Conservation (phyloP, 2,113 vertebrate genomes). For the Nannobrachium achirus region DNA sequence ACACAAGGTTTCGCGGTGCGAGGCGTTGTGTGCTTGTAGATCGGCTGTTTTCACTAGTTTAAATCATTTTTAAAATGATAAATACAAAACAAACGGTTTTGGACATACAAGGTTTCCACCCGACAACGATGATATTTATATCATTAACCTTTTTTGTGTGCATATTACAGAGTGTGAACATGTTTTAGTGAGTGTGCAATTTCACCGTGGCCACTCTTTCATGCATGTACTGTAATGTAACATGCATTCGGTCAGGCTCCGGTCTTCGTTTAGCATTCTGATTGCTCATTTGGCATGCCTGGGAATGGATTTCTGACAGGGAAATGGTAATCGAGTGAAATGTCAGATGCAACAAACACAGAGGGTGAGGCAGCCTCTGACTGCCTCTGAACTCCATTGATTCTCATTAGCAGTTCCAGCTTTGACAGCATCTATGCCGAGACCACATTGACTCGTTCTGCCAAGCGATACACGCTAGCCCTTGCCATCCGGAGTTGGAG, state of each 20-base stretch:
- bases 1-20: too few relatives aligned
- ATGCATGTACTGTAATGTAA: too few relatives aligned
- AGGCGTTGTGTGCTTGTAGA: too few relatives aligned
- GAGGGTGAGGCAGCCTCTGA: constrained; percentile 61
- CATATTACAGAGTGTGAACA: background rate
- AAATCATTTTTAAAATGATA: too few relatives aligned
- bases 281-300: constrained; percentile 57
- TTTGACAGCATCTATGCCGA: constrained; percentile 63
- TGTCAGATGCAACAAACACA: constrained; percentile 71
- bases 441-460: constrained; percentile 60
- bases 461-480: constrained; percentile 34
- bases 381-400: constrained; percentile 71
- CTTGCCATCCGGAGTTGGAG: constrained; percentile 47
- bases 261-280: constrained; percentile 17
- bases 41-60: too few relatives aligned
- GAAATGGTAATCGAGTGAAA: constrained; percentile 69
- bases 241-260: background rate
- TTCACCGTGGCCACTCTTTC: constrained; percentile 7
- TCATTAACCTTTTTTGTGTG: background rate
- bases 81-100: too few relatives aligned
- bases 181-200: constrained; percentile 7
- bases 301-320: constrained; percentile 60
- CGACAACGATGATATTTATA: too few relatives aligned
- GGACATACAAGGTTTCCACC: too few relatives aligned
- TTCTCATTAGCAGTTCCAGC: constrained; percentile 72